phyloP scores from a whole-genome alignment of 2,797 vertebrate genomes.

The Chloroceryle amazona region DNA sequence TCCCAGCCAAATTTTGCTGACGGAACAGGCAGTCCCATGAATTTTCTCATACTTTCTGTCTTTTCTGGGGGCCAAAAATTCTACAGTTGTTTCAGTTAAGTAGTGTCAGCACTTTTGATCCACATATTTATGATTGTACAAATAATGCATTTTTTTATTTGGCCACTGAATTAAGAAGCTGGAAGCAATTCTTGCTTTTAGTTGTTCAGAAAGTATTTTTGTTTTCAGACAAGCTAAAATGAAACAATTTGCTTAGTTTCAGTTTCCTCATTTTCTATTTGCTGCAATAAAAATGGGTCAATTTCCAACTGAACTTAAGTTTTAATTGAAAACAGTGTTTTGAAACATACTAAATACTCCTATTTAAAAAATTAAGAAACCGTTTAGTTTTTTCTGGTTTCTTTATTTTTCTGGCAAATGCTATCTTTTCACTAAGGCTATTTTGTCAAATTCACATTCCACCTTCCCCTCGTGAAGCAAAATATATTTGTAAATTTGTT shows the following conservation, averaged over 20 bases:
- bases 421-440: background rate
- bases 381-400: background rate
- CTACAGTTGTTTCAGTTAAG: slow-evolving; percentile 5
- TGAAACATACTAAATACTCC: background rate
- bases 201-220: background rate
- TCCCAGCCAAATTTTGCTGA: background rate
- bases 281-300: background rate
- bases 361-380: background rate
- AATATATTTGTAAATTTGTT: background rate
- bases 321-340: slow-evolving; percentile 34
- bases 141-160: slow-evolving; percentile 14
- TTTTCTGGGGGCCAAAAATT: background rate
- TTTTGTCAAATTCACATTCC: background rate
- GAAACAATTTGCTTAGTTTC: background rate
- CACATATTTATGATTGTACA: background rate
- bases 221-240: slow-evolving; percentile 16
- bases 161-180: background rate
- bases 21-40: background rate
- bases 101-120: background rate
- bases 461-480: background rate
- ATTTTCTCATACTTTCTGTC: background rate
- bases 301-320: background rate
- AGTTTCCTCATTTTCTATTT: background rate
- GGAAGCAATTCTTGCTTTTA: background rate
- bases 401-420: background rate